These are phyloP conservation scores for Dermatemys mawii DNA, from an alignment of 2,113 vertebrate genomes.

Conservation along the genomic window DNA sequence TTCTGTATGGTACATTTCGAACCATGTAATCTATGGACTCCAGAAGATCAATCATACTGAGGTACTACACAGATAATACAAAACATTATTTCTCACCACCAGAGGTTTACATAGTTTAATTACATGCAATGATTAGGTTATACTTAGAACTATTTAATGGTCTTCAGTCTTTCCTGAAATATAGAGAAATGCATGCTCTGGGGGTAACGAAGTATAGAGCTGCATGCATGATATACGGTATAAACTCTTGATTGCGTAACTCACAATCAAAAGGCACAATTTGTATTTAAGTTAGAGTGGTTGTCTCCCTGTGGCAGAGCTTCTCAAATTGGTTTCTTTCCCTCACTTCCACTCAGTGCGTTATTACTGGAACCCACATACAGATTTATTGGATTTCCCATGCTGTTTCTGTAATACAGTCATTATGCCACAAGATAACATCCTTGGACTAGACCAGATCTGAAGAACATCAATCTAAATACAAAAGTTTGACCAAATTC, in stretches of 20 bases:
- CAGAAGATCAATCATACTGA: slow-evolving; percentile 92
- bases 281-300: background rate
- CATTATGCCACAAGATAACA: background rate
- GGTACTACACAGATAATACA: slow-evolving; percentile 83
- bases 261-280: background rate
- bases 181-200: background rate
- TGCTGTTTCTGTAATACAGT: background rate
- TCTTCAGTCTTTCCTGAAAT: background rate
- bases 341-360: background rate
- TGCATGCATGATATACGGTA: background rate
- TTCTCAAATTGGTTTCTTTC: background rate
- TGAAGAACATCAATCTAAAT: background rate
- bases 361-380: background rate
- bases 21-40: slow-evolving; percentile 95
- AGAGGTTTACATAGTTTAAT: background rate
- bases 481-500: background rate
- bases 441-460: background rate
- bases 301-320: background rate
- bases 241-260: background rate
- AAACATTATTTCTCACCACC: background rate
- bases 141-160: fast-evolving
- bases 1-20: slow-evolving; percentile 92
- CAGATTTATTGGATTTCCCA: background rate
- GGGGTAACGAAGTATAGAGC: background rate
- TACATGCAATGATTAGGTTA: background rate